Conservation (phyloP, 30 jellyfish, hydroid and myxozoan genomes). For the Hydractinia symbiolongicarpus region DNA sequence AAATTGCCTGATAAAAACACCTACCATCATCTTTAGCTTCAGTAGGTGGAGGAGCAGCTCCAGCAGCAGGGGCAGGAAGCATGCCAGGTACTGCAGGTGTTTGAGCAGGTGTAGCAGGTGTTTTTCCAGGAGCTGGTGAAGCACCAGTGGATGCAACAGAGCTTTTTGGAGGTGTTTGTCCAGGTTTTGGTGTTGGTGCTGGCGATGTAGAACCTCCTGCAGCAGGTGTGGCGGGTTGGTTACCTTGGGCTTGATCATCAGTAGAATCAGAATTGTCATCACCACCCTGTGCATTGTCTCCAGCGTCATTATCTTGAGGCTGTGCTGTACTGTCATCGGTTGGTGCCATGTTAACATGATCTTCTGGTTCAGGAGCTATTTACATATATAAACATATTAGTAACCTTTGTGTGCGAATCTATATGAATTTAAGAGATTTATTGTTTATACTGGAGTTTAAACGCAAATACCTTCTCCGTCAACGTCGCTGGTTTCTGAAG, state of each 20-base stretch:
- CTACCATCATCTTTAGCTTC: background rate
- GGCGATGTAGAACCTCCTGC: conserved; percentile 11
- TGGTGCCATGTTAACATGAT: conserved; percentile 8
- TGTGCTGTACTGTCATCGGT: background rate
- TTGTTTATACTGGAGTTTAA: background rate
- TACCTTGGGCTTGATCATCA: conserved; percentile 11
- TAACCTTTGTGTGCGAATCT: no score
- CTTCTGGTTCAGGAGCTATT: conserved; percentile 24
- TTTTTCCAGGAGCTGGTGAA: no score
- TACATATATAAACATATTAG: background rate
- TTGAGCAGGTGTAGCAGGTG: background rate
- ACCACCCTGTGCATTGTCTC: conserved; percentile 7
- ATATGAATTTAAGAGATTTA: no score
- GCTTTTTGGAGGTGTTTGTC: background rate
- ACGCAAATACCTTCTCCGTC: background rate
- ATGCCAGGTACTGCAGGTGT: background rate
- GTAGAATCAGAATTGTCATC: conserved; percentile 3
- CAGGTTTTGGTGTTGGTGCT: conserved; percentile 15
- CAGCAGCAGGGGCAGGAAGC: background rate
- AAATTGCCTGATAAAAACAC: background rate
- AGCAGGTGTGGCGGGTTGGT: conserved; percentile 8
- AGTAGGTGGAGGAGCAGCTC: background rate
- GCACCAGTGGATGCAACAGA: no score
- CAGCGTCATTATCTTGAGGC: background rate
- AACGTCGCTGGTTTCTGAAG: background rate